A percentile compares a stretch with the other conserved stretches of the same genome.
These are phyloP conservation scores for Micromys minutus DNA, from an alignment of 2,113 vertebrate genomes.

Conservation along the genomic window DNA sequence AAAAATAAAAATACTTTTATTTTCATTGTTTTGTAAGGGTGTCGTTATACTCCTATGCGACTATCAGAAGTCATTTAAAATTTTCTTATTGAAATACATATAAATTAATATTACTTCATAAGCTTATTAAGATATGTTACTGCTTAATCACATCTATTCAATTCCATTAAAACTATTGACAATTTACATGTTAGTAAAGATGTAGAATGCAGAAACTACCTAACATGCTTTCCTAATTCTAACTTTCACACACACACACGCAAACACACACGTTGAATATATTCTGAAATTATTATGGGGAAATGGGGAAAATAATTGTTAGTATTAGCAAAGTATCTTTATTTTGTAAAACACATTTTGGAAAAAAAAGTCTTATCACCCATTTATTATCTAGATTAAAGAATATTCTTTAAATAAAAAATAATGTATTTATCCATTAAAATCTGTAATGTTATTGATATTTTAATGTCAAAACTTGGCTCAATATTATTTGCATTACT, in stretches of 20 bases:
- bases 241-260: background rate
- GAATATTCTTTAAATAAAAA: background rate
- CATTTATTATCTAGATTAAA: background rate
- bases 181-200: background rate
- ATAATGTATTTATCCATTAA: background rate
- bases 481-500: background rate
- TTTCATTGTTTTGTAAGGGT: background rate
- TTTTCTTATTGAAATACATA: background rate
- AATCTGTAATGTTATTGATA: background rate
- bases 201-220: background rate
- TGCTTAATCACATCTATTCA: background rate
- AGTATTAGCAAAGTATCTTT: background rate
- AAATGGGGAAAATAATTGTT: background rate
- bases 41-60: background rate
- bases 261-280: background rate
- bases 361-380: background rate
- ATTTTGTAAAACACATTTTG: background rate
- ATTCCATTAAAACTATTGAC: background rate
- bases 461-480: background rate
- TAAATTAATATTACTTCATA: background rate
- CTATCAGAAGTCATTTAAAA: background rate
- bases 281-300: background rate
- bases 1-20: background rate
- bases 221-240: background rate
- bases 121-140: background rate